Evolutionary conservation across 2,797 vertebrate genomes (phyloP), one percentile per base, ranked within the genome.

Genomic region (Ctenosaura bakeri): DNA sequence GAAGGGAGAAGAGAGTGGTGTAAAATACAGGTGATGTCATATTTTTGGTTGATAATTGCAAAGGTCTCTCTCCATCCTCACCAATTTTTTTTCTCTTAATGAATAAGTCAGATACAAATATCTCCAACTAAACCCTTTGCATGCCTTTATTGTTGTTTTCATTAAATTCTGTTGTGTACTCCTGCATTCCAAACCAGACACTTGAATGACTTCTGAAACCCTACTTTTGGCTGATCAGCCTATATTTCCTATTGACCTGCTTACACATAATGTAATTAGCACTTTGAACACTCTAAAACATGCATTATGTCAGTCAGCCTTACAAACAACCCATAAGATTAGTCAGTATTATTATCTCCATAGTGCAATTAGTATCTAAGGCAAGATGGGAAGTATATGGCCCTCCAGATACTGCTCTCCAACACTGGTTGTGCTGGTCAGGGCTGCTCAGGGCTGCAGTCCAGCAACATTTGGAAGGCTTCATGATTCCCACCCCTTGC

Each of bases 11-110:
- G 3, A 0, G 29, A 81, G 88, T 79, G 38, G 88, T 54, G 16
- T 42, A 32, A 74, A 86, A 52, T 46, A 87, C 12, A 66, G 29
- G 20, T n/a, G 12, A 52, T 77, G 46, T 66, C 71, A 77, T 62
- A n/a, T 69, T 52, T 87, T 90, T 80, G 46, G 77, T 87, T 82
- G 54, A 54, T 52, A 76, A 42, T 83, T 78, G 26, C 35, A 83
- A 77, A 86, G 3, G 7, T 2, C 1, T 32, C 29, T 32, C 32
- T 18, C 16, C 10, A 13, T 69, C 29, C 29, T 69, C 66, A 32
- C 4, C n/a, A 62, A 8, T 76, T 50, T 90, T 59, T 77, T 52
- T 87, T 74, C 18, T 62, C 56, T 46, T 50, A 32, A 13, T 52
- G 46, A 71, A 76, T 46, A 82, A 73, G 10, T 38, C 73, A 46